Conservation (phyloP, 2,113 vertebrate genomes). For the Mixornis gularis region DNA sequence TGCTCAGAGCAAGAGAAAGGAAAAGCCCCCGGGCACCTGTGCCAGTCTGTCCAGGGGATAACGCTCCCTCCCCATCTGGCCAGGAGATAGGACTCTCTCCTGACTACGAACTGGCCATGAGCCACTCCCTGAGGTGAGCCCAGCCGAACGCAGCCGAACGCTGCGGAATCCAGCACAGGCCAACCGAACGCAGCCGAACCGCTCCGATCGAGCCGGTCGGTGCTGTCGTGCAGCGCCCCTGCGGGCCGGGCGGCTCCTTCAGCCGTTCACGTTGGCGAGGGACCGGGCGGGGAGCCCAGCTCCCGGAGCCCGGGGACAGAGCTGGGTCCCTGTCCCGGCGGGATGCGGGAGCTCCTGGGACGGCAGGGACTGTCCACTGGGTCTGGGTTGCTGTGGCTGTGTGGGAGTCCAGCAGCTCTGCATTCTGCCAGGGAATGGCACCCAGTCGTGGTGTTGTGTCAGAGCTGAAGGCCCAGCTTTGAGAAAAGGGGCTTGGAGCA, state of each 20-base stretch:
- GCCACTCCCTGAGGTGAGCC: not conserved
- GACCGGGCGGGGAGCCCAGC: fast-evolving
- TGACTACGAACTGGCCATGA: fast-evolving
- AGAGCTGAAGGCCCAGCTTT: not conserved
- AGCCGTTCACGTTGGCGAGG: not conserved
- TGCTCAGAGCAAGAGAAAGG: not conserved
- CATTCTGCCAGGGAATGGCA: no score
- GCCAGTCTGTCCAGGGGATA: not conserved
- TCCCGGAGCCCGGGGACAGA: no score
- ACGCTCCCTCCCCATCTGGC: not conserved
- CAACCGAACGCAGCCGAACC: not conserved
- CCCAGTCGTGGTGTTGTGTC: not conserved
- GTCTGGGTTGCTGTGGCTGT: not conserved
- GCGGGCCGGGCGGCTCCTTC: not conserved
- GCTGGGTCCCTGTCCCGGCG: no score
- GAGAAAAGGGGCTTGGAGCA: not conserved
- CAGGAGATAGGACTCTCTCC: not conserved
- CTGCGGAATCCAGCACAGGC: no score
- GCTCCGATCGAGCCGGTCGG: not conserved
- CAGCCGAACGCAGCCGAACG: not conserved
- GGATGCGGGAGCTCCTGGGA: not conserved
- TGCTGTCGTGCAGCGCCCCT: not conserved
- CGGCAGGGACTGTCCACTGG: not conserved
- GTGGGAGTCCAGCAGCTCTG: not conserved
- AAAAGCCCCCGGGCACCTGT: not conserved